Conservation (phyloP, 1,140 invertebrate genomes). For the Mycetomoellerius zeteki region DNA sequence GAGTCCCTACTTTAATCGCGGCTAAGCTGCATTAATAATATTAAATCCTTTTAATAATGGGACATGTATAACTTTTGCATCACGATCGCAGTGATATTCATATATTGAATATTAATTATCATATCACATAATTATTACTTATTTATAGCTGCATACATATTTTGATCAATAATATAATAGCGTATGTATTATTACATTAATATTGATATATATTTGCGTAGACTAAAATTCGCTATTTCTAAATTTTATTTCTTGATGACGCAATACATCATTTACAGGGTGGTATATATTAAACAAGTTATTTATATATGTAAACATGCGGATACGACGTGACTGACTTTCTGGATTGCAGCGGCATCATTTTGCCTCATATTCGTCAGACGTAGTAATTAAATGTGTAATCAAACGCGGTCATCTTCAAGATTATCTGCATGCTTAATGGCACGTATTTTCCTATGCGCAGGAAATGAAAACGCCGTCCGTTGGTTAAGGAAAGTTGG, state of each 20-base stretch:
- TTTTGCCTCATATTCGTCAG: slow-evolving; percentile 33
- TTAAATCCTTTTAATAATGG: slow-evolving; percentile 38
- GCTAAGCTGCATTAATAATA: slow-evolving; percentile 24
- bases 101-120: slow-evolving; percentile 33
- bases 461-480: slow-evolving; percentile 39
- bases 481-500: slow-evolving; percentile 15
- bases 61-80: slow-evolving; percentile 13
- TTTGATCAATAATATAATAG: neutral
- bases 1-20: neutral
- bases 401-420: slow-evolving; percentile 42
- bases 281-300: slow-evolving; percentile 20
- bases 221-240: slow-evolving; percentile 27
- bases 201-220: neutral
- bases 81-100: neutral
- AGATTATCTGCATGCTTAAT: slow-evolving; percentile 32
- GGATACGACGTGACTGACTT: neutral
- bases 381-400: slow-evolving; percentile 40
- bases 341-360: slow-evolving; percentile 16
- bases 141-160: neutral
- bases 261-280: neutral
- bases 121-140: slow-evolving; percentile 26
- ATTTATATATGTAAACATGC: neutral
- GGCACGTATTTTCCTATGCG: slow-evolving; percentile 19
- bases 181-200: neutral
- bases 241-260: neutral